Evolutionary conservation across 2,888 invertebrate species (phyloP).

Genomic region (Micoletzkya japonica): DNA sequence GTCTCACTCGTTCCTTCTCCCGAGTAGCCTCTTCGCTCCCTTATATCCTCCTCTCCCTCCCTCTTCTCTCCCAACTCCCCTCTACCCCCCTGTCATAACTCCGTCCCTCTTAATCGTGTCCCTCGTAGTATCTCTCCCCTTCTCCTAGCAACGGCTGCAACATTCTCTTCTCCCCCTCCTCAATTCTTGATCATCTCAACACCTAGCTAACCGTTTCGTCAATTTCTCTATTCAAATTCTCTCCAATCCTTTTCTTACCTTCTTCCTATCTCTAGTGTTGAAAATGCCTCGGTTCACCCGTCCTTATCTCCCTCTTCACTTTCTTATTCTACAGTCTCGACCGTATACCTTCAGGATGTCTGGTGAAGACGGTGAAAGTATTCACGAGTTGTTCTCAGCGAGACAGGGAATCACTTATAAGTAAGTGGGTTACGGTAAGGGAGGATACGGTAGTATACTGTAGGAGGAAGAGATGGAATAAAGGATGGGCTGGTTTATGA

Average conservation of each 20-base stretch:
- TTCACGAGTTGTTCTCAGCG: slow-evolving; percentile 53
- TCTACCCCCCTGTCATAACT: too few relatives aligned
- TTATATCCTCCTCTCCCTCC: not conserved
- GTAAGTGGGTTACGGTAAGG: slow-evolving; percentile 35
- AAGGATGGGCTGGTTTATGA: too few relatives aligned
- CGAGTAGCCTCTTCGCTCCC: not conserved
- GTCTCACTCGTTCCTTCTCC: not conserved
- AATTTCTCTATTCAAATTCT: not conserved
- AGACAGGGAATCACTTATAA: slow-evolving; percentile 59
- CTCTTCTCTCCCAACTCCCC: too few relatives aligned
- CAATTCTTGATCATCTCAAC: slow-evolving; percentile 2
- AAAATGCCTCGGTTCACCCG: too few relatives aligned
- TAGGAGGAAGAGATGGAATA: too few relatives aligned
- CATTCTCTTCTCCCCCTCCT: slow-evolving; percentile 5
- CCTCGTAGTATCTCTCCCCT: not conserved
- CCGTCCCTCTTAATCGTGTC: slow-evolving; percentile 4
- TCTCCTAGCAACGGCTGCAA: slow-evolving; percentile 3
- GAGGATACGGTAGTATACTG: too few relatives aligned
- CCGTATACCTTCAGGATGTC: not conserved
- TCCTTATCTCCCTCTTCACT: not conserved
- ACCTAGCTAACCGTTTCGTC: not conserved
- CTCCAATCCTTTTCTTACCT: not conserved
- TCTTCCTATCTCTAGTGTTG: not conserved
- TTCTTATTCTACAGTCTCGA: not conserved
- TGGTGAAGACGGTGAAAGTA: slow-evolving; percentile 47